A percentile compares a stretch with the other conserved stretches of the same genome.
These are phyloP conservation scores for Trachythela sp. DNA, from an alignment of 64 coral and sea anemone species.

Conservation along the genomic window DNA sequence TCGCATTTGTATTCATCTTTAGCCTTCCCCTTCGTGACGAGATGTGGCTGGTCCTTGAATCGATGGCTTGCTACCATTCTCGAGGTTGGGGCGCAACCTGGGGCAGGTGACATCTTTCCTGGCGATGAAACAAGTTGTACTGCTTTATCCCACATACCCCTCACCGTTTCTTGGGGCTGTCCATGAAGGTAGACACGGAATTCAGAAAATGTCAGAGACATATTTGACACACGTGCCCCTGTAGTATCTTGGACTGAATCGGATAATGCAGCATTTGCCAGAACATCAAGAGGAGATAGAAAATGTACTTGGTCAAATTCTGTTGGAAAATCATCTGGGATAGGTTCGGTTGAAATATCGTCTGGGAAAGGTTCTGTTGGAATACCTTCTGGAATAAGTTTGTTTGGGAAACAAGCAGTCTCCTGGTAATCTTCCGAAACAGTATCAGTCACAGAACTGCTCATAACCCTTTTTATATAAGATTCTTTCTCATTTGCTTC, in stretches of 20 bases:
- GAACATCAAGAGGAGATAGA: too few species aligned
- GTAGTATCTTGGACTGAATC: neutral
- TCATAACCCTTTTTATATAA: conserved; percentile 19
- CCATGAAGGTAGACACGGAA: too few species aligned
- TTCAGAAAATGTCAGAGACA: too few species aligned
- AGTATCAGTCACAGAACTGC: neutral
- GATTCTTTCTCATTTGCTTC: conserved; percentile 31
- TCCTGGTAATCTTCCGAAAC: too few species aligned
- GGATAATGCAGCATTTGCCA: neutral
- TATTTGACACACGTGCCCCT: too few species aligned
- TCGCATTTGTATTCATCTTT: neutral
- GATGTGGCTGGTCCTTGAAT: neutral
- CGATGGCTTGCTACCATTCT: neutral
- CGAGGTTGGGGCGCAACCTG: neutral
- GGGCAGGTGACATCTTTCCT: neutral
- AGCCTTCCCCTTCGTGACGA: neutral
- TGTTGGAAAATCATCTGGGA: too few species aligned
- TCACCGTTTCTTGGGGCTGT: neutral
- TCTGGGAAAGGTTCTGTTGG: neutral
- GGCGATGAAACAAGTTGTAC: neutral
- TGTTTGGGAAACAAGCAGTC: too few species aligned
- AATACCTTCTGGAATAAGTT: too few species aligned
- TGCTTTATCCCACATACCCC: neutral
- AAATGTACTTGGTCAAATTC: too few species aligned
- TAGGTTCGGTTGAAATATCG: too few species aligned